Evolutionary conservation across 2,113 vertebrate species (phyloP).

Genomic region (Osmerus mordax): DNA sequence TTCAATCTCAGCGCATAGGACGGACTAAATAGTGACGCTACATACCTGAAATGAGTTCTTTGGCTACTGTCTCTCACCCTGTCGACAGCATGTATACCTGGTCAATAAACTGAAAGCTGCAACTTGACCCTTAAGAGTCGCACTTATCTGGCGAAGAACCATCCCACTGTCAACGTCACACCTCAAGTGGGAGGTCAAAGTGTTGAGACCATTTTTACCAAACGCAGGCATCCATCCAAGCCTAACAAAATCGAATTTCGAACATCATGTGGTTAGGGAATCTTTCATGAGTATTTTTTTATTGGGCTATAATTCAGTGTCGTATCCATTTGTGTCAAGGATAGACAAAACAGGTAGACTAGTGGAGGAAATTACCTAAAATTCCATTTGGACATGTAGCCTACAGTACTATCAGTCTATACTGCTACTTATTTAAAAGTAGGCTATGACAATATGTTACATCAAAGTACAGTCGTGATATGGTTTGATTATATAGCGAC

Average conservation of each 20-base stretch:
- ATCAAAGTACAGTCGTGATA: not conserved
- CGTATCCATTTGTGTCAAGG: too few species aligned
- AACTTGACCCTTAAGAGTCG: slow-evolving; percentile 42
- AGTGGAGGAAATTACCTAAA: too few species aligned
- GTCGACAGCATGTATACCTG: slow-evolving; percentile 17
- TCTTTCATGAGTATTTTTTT: not conserved
- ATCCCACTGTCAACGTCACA: slow-evolving; percentile 65
- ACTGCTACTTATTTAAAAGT: not conserved
- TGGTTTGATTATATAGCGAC: slow-evolving; percentile 40
- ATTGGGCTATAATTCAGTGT: not conserved
- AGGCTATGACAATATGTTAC: not conserved
- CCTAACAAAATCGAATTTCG: not conserved
- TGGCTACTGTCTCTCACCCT: too few species aligned
- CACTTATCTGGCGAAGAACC: slow-evolving; percentile 58
- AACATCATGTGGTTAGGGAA: not conserved
- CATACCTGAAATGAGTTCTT: too few species aligned
- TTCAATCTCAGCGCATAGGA: too few species aligned
- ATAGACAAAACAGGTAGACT: too few species aligned
- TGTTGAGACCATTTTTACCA: not conserved
- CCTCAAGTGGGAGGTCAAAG: slow-evolving; percentile 64
- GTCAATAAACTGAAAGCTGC: slow-evolving; percentile 18
- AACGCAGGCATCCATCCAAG: not conserved
- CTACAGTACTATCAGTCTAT: not conserved
- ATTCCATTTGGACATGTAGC: too few species aligned
- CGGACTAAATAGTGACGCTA: too few species aligned